These are phyloP conservation scores for Anableps anableps DNA, from an alignment of 2,797 vertebrate species.

Conservation along the genomic window DNA sequence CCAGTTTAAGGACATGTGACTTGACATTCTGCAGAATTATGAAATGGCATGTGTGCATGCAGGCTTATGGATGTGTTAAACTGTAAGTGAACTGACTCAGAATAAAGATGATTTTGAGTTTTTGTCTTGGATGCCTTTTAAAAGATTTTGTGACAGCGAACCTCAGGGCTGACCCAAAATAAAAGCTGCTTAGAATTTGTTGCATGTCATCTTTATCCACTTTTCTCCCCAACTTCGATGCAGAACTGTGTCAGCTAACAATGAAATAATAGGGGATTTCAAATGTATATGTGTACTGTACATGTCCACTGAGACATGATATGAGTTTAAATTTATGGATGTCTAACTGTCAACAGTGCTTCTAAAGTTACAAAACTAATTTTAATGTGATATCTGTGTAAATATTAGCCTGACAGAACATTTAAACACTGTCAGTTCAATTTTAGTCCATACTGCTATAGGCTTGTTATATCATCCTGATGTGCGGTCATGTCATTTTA, in stretches of 20 bases:
- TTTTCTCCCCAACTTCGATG: not conserved
- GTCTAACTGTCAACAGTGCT: not conserved
- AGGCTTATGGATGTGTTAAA: not conserved
- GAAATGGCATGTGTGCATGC: not conserved
- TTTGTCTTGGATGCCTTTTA: not conserved
- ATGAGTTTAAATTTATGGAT: not conserved
- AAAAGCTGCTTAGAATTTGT: not conserved
- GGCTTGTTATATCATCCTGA: not conserved
- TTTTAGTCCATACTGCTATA: not conserved
- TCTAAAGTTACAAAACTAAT: not conserved
- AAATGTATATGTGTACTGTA: not conserved
- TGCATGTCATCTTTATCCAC: not conserved
- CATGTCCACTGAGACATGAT: not conserved
- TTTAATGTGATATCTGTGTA: not conserved
- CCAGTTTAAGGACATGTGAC: slow-evolving; percentile 1
- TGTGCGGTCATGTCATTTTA: not conserved
- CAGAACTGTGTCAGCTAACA: not conserved
- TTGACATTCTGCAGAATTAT: not conserved
- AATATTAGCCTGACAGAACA: not conserved
- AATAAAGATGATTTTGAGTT: not conserved
- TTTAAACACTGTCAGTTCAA: not conserved
- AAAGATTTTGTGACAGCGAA: not conserved
- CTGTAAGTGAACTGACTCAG: not conserved
- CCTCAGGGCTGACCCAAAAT: not conserved
- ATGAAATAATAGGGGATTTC: not conserved